Percentiles rank a stretch among this genome's conserved stretches.
phyloP scores from a whole-genome alignment of 2,113 vertebrate genomes.

The Myocastor coypus region DNA sequence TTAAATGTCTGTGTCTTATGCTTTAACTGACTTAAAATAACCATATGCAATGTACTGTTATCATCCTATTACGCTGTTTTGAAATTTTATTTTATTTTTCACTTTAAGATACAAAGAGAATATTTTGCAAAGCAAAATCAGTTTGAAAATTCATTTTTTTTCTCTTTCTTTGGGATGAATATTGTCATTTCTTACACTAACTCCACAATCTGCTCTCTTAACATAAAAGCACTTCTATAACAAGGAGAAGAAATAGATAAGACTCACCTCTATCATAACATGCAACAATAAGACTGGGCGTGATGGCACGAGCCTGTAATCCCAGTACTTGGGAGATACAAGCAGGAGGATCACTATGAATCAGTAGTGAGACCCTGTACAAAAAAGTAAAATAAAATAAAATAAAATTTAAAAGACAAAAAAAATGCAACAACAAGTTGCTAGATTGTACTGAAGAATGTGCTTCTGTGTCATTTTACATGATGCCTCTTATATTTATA shows the following conservation, averaged over 20 bases:
- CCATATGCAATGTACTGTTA: not conserved
- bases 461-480: not conserved
- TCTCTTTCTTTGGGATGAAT: not conserved
- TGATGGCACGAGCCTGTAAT: no score
- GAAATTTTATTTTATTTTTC: not conserved
- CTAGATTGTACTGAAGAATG: not conserved
- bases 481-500: slow-evolving; percentile 21
- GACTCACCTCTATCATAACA: not conserved
- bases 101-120: not conserved
- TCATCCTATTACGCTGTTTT: not conserved
- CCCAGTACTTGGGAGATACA: no score
- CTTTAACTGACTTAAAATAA: not conserved
- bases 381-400: no score
- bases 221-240: not conserved
- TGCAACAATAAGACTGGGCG: not conserved
- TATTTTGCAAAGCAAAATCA: slow-evolving; percentile 19
- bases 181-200: not conserved
- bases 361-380: no score
- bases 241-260: not conserved
- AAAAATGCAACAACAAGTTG: not conserved
- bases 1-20: not conserved
- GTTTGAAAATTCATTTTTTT: not conserved
- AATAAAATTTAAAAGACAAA: no score
- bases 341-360: no score
- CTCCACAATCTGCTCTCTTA: not conserved